These are phyloP conservation scores for Dryoscopus gambensis DNA, from an alignment of 2,113 vertebrate genomes.

Conservation along the genomic window DNA sequence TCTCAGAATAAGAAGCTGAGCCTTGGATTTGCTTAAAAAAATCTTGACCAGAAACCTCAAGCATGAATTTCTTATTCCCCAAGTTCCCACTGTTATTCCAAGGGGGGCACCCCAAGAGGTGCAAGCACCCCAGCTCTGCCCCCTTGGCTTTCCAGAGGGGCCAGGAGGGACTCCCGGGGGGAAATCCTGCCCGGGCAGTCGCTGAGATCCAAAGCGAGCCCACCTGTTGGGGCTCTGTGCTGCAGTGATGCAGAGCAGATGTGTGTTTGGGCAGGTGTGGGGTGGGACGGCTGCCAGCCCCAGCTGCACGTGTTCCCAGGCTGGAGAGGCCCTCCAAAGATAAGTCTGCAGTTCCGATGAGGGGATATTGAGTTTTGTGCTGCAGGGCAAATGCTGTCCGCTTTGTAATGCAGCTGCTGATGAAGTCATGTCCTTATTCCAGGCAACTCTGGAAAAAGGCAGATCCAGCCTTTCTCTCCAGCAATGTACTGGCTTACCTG, in stretches of 20 bases:
- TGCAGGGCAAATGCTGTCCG: not conserved
- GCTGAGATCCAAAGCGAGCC: not conserved
- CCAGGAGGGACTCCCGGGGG: not conserved
- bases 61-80: not conserved
- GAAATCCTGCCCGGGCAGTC: not conserved
- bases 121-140: not conserved
- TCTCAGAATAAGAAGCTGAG: not conserved
- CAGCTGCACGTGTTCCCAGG: not conserved
- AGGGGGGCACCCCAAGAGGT: not conserved
- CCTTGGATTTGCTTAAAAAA: not conserved
- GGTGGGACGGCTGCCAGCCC: not conserved
- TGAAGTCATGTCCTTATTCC: not conserved
- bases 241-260: not conserved
- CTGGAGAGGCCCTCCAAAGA: not conserved
- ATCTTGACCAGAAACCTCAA: not conserved
- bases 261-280: constrained; percentile 10
- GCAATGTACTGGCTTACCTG: not conserved
- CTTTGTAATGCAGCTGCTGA: not conserved
- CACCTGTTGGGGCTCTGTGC: not conserved
- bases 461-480: not conserved
- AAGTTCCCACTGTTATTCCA: fast-evolving
- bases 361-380: not conserved
- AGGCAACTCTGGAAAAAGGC: not conserved
- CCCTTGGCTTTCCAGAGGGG: not conserved
- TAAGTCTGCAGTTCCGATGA: not conserved